These are phyloP conservation scores for Bhutanitis thaidina DNA, from an alignment of 2,888 invertebrate genomes.

Conservation along the genomic window DNA sequence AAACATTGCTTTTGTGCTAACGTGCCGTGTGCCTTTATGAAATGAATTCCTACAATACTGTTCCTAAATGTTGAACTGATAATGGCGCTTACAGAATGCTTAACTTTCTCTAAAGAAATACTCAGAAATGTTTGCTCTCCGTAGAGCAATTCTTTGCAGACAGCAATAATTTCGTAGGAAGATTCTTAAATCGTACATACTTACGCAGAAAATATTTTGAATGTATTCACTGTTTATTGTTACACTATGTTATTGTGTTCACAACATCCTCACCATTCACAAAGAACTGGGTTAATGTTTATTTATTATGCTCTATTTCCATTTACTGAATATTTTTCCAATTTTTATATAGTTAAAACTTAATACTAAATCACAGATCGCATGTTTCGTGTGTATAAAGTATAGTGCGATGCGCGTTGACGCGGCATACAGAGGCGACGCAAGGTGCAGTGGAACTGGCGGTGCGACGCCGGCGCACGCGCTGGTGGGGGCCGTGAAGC, in stretches of 20 bases:
- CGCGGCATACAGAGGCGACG: constrained; percentile 46
- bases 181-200: not conserved
- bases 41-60: not conserved
- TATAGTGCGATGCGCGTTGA: constrained; percentile 33
- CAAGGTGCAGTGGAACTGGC: constrained; percentile 49
- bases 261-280: constrained; percentile 11
- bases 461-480: constrained; percentile 46
- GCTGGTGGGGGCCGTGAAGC: constrained; percentile 60
- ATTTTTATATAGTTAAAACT: constrained; percentile 47
- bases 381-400: constrained; percentile 61
- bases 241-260: constrained; percentile 13
- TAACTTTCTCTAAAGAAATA: too few species aligned
- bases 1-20: constrained; percentile 63
- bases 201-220: constrained; percentile 12
- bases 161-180: too few species aligned
- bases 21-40: constrained; percentile 40
- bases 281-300: not conserved
- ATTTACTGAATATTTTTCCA: too few species aligned
- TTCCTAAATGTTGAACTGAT: too few species aligned
- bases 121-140: too few species aligned
- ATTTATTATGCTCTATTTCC: too few species aligned
- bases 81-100: too few species aligned
- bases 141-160: too few species aligned
- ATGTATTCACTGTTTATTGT: constrained; percentile 10
- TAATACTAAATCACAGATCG: constrained; percentile 75